Evolutionary conservation across 2,113 vertebrate species (phyloP).

Genomic region (Arizona elegans): DNA sequence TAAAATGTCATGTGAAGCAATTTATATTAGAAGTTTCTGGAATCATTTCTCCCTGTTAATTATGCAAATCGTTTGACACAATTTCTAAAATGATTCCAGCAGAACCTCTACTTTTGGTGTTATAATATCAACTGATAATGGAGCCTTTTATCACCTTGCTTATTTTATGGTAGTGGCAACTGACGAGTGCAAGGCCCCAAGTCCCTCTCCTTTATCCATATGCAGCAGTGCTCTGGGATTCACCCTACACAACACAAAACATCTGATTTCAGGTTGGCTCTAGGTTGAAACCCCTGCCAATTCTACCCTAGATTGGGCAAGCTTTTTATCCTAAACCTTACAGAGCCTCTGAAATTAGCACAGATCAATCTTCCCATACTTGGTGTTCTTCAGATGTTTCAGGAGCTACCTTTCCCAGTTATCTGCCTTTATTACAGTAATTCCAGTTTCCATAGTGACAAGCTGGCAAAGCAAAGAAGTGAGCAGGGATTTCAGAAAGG

Average conservation of each 20-base stretch:
- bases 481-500: no score
- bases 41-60: not conserved
- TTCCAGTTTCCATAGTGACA: no score
- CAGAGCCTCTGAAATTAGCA: not conserved
- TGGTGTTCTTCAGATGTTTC: no score
- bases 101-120: not conserved
- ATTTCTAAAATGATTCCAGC: not conserved
- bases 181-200: not conserved
- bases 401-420: no score
- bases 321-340: not conserved
- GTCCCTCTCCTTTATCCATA: not conserved
- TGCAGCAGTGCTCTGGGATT: not conserved
- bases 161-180: not conserved
- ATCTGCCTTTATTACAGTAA: no score
- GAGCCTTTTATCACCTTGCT: not conserved
- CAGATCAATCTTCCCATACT: no score
- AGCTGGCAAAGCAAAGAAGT: no score
- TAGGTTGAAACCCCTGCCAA: no score
- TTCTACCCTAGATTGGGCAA: not conserved
- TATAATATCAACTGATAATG: not conserved
- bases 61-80: not conserved
- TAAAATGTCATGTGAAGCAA: not conserved
- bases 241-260: not conserved
- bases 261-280: no score
- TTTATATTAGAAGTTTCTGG: not conserved